These are phyloP conservation scores for Priocnemis perturbator DNA, from an alignment of 2,888 invertebrate species.

Conservation along the genomic window DNA sequence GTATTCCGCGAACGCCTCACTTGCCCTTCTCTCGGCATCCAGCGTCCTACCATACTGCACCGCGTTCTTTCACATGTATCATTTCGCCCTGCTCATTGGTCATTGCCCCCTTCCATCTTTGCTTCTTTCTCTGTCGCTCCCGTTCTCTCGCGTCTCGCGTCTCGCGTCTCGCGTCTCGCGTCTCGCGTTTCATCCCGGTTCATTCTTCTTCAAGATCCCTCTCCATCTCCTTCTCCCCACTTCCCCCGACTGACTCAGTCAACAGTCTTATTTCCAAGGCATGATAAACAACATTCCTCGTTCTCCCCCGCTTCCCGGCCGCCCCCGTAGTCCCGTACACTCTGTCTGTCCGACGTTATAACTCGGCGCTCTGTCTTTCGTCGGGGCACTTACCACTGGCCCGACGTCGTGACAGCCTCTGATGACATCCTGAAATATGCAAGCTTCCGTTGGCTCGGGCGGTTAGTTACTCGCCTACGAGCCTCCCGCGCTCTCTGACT, in stretches of 20 bases:
- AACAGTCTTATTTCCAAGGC: slow-evolving; percentile 16
- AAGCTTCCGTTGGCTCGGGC: slow-evolving; percentile 43
- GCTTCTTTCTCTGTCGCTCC: not conserved
- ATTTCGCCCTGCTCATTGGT: not conserved
- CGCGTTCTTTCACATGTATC: not conserved
- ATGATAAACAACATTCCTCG: slow-evolving; percentile 27
- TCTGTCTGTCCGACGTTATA: not conserved
- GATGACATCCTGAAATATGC: slow-evolving; percentile 66
- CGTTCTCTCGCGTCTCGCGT: not conserved
- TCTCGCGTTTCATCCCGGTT: slow-evolving; percentile 18
- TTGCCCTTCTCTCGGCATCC: slow-evolving; percentile 4
- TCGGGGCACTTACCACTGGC: slow-evolving; percentile 14
- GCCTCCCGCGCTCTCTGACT: slow-evolving; percentile 11
- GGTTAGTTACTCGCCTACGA: slow-evolving; percentile 53
- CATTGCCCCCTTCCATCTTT: not conserved
- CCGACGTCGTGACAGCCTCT: slow-evolving; percentile 45
- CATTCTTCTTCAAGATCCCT: slow-evolving; percentile 3
- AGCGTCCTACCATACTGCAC: slow-evolving; percentile 21
- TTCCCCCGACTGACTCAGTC: not conserved
- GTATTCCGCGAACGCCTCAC: slow-evolving; percentile 29
- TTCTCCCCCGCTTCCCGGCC: slow-evolving; percentile 4
- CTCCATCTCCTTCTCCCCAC: not conserved
- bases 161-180: too few relatives aligned
- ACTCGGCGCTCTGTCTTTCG: slow-evolving; percentile 20
- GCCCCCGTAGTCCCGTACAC: not conserved